These are phyloP conservation scores for Cetoscarus ocellatus DNA, from an alignment of 2,797 vertebrate species.

Conservation along the genomic window DNA sequence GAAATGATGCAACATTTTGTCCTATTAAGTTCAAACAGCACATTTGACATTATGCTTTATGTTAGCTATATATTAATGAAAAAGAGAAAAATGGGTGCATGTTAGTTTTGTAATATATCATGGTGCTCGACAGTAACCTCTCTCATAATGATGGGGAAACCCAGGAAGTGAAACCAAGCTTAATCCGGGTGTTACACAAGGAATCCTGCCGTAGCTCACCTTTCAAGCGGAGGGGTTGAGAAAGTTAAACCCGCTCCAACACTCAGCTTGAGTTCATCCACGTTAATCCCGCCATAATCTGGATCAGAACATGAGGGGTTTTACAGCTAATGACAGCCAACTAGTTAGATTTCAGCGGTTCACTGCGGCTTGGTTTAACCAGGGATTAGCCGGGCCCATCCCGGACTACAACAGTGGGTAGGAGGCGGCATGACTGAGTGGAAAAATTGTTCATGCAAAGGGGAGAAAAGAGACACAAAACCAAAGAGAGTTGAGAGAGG, in stretches of 20 bases:
- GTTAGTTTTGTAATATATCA: constrained; percentile 15
- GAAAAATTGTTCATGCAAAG: constrained; percentile 49
- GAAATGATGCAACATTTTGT: background rate
- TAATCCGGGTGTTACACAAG: constrained; percentile 79
- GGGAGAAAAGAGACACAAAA: constrained; percentile 29
- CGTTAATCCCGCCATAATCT: constrained; percentile 82
- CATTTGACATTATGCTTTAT: background rate
- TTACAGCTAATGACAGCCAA: constrained; percentile 83
- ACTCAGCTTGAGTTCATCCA: constrained; percentile 80
- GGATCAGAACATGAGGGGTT: constrained; percentile 78
- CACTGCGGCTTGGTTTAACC: constrained; percentile 75
- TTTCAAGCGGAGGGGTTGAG: constrained; percentile 78
- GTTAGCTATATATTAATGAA: background rate
- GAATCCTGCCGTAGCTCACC: constrained; percentile 78
- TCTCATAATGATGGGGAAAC: constrained; percentile 62
- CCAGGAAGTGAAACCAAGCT: constrained; percentile 76
- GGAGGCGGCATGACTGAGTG: constrained; percentile 56
- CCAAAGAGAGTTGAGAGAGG: background rate
- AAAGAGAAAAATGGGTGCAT: background rate
- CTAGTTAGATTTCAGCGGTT: constrained; percentile 81
- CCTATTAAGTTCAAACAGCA: background rate
- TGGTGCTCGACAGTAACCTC: constrained; percentile 61
- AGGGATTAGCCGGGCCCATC: constrained; percentile 76
- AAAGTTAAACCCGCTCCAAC: constrained; percentile 80
- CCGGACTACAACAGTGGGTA: constrained; percentile 57